Conservation (phyloP, 2,797 vertebrate species). For the Chanos chanos region DNA sequence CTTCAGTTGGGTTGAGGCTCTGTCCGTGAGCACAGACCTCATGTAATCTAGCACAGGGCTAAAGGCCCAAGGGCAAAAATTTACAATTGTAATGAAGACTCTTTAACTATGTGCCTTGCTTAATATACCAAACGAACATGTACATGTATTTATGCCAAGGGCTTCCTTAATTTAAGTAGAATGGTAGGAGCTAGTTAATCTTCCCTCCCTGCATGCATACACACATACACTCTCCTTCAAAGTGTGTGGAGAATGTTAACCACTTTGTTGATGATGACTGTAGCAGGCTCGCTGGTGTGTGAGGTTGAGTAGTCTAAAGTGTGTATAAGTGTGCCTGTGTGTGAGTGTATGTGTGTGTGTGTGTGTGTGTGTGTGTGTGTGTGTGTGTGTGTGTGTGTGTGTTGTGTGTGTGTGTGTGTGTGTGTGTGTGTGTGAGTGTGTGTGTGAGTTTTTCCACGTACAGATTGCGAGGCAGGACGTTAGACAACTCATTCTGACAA, state of each 20-base stretch:
- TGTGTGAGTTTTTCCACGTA: too few relatives aligned
- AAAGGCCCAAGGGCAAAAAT: constrained; percentile 92
- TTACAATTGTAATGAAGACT: constrained; percentile 99
- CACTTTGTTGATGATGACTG: constrained; percentile 67
- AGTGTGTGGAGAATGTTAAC: constrained; percentile 76
- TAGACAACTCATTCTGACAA: too few relatives aligned
- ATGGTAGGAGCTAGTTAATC: constrained; percentile 80
- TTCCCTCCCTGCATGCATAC: constrained; percentile 32
- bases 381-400: constrained; percentile 3
- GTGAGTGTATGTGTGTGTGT: constrained; percentile 38
- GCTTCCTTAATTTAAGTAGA: constrained; percentile 85
- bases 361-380: background rate
- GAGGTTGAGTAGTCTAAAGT: too few relatives aligned
- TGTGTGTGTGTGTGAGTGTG: too few relatives aligned
- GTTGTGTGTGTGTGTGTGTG: too few relatives aligned
- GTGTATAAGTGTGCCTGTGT: constrained; percentile 63
- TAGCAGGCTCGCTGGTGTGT: constrained; percentile 59
- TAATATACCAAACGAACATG: constrained; percentile 96
- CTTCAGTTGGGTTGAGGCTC: constrained; percentile 98
- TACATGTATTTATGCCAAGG: constrained; percentile 90
- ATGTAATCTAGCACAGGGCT: constrained; percentile 93
- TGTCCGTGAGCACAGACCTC: constrained; percentile 98
- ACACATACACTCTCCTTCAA: constrained; percentile 46
- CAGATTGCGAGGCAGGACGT: too few relatives aligned
- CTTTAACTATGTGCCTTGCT: constrained; percentile 97